Conservation (phyloP, 2,113 vertebrate species). For the Cacatua alba region DNA sequence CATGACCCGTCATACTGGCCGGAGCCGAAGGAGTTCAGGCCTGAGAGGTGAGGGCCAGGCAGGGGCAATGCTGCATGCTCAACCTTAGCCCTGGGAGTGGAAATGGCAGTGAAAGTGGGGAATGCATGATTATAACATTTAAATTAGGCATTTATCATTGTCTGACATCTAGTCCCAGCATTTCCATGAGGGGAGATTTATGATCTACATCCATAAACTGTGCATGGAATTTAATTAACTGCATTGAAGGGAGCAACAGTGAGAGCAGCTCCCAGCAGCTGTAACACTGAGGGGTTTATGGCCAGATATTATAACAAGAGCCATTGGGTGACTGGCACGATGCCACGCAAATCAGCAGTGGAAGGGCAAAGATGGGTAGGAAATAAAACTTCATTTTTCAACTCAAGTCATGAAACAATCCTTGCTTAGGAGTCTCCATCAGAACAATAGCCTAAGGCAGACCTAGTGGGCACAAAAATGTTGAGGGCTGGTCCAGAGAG, state of each 20-base stretch:
- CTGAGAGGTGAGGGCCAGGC: conserved; percentile 74
- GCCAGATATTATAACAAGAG: conserved; percentile 68
- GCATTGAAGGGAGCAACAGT: conserved; percentile 34
- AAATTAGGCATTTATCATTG: conserved; percentile 54
- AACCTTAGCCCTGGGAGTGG: background rate
- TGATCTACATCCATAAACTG: conserved; percentile 59
- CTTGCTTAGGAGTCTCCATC: background rate
- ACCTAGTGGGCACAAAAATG: background rate
- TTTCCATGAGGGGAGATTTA: conserved; percentile 62
- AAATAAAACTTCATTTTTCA: conserved; percentile 71
- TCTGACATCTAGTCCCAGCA: conserved; percentile 49
- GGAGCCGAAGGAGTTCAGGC: conserved; percentile 77
- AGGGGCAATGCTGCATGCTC: background rate
- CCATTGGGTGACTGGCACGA: conserved; percentile 46
- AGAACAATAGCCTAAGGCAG: background rate
- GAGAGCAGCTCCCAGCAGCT: conserved; percentile 61
- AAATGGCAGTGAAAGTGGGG: background rate
- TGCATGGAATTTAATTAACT: conserved; percentile 74
- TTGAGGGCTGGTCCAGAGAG: background rate
- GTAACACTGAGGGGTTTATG: conserved; percentile 71
- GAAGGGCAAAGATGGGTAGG: conserved; percentile 57
- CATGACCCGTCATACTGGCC: conserved; percentile 67
- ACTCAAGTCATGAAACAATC: conserved; percentile 4
- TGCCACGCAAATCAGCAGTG: conserved; percentile 50
- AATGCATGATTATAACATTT: conserved; percentile 8